A percentile compares a stretch with the other conserved stretches of the same genome.
Evolutionary conservation across 2,888 invertebrate genomes (phyloP).

Genomic region (Tridacna gigas): DNA sequence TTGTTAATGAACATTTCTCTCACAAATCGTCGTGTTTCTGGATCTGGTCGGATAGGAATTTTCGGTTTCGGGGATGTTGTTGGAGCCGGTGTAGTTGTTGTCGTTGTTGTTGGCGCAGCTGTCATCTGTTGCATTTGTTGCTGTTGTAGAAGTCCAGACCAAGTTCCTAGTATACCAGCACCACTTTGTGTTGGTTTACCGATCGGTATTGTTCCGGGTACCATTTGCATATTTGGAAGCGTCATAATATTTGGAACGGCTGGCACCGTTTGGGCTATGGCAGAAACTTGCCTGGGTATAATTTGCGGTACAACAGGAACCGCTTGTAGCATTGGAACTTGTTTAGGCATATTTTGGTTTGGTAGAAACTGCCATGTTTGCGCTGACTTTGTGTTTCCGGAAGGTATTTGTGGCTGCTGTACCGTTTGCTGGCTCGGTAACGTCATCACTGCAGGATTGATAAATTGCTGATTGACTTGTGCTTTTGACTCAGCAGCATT

Average conservation of each 20-base stretch:
- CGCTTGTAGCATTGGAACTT: background rate
- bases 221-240: background rate
- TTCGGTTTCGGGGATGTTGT: constrained; percentile 35
- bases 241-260: background rate
- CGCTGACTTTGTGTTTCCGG: background rate
- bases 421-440: background rate
- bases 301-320: background rate
- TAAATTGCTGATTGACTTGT: background rate
- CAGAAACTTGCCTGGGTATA: background rate
- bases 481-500: background rate
- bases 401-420: background rate
- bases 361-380: background rate
- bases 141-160: constrained; percentile 7
- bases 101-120: constrained; percentile 18
- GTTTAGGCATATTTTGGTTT: background rate
- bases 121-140: constrained; percentile 15
- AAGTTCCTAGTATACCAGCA: constrained; percentile 12
- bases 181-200: background rate
- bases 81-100: constrained; percentile 34
- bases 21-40: constrained; percentile 45
- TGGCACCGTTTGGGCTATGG: background rate
- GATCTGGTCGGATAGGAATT: constrained; percentile 60
- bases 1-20: constrained; percentile 57
- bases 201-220: background rate
- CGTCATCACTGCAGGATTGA: background rate